Base-by-base conservation (phyloP, 2,797 vertebrate genomes). In the Chelon labrosus region DNA sequence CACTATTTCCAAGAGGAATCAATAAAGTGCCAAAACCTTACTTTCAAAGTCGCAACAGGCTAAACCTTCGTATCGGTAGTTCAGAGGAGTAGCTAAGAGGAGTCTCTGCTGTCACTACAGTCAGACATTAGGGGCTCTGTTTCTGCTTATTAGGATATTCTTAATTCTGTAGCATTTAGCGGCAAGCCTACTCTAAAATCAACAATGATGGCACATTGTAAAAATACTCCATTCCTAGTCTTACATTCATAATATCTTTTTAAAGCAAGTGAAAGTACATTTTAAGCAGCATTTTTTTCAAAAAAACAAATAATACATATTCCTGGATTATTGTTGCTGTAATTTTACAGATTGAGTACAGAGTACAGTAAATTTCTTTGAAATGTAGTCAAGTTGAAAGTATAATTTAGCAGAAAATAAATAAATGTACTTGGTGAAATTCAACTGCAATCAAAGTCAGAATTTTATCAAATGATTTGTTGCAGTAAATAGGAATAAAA, bases 11-110 rank as follows among this genome's bases (percentile, higher is more conserved):
- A 65, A 72, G 44, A 73, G 71, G 58, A 81, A 65, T 77, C 57
- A 0, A 75, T 88, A 90, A 90, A 90, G 88, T 89, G 85, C 83
- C 85, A 80, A 73, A 83, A 88, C 66, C 10, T 70, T 57, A 27
- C 54, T 49, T 70, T 66, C 81, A 81, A 63, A 84, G 77, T 73
- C 38, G 69, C 75, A 55, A 77, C 60, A 68, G 74, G 60, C 69
- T 46, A 3, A 12, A 59, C 46, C 50, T 78, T 73, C 68, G 63
- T 52, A 61, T 76, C 12, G 49, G 50, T 37, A 62, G 59, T 13
- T 31, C 1, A 25, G 73, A 83, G 65, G 61, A 60, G 59, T 0
- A 63, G 56, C n/a, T 25, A 31, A 17, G 77, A 86, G 77, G 78
- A 86, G 83, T 66, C 67, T 1, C 73, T 58, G 67, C 46, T 49